Base-by-base conservation (phyloP, 2,113 vertebrate species). In the Phocoena sinus region DNA sequence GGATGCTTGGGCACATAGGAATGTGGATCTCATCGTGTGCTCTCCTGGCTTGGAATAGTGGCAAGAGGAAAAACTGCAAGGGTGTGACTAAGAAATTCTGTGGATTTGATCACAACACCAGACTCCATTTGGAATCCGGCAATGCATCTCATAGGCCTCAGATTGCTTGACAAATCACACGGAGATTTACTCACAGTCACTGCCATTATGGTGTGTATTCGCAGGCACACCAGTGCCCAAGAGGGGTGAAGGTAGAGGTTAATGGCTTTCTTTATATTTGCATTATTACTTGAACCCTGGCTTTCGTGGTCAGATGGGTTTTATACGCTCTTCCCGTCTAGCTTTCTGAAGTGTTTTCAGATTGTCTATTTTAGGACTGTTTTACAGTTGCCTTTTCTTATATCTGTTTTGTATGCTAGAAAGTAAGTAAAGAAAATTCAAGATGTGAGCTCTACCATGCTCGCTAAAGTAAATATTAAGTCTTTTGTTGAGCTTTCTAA, bases 251-350 rank as follows among this genome's bases (percentile, higher is more conserved):
- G 70, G 67, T 31, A n/a, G 74, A 92, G 77, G 89, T 94, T 97
- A 96, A 97, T 94, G 82, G 62, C 47, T 85, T 96, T 74, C 80
- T 93, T 95, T 85, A 83, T 77, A 88, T 97, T 97, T 91, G 74
- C 95, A 73, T 95, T 56, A 89, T 94, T 95, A 83, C n/a, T 90
- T 96, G 83, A 87, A 68, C 92, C 77, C 74, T 89, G 80, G 41
- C 83, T 95, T 96, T 95, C 3, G 9, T 47, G 85, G 82, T 87
- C 89, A 81, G 79, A 90, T 88, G 74, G 62, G 6, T 74, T 95
- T 76, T 82, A 73, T 84, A 76, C n/a, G 38, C 36, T 89, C 53
- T 95, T 96, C 82, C 68, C 44, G 68, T 58, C 38, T 60, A 77
- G 20, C 23, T 88, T 65, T 89, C 73, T 88, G 26, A 94, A 95